These are phyloP conservation scores for Antheraea pernyi DNA, from an alignment of 1,140 invertebrate species.

Conservation along the genomic window DNA sequence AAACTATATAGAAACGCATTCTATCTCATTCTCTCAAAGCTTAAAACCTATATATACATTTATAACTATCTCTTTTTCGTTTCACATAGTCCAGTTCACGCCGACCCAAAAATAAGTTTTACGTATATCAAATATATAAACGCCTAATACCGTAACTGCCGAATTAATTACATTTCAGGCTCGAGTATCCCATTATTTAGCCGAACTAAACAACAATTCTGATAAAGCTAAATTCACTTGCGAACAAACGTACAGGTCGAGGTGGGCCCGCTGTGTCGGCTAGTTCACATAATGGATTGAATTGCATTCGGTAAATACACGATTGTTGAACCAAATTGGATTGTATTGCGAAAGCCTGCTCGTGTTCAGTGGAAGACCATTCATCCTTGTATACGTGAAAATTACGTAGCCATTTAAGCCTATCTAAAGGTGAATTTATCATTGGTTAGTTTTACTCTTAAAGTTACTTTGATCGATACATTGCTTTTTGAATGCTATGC, in stretches of 20 bases:
- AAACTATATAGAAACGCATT: too few relatives aligned
- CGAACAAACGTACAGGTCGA: neutral
- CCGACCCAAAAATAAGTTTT: too few relatives aligned
- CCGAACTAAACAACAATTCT: neutral
- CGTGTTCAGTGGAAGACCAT: neutral
- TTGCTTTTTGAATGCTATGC: too few relatives aligned
- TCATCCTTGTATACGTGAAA: neutral
- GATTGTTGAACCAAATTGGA: conserved; percentile 2
- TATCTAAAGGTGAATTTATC: too few relatives aligned
- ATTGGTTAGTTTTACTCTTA: too few relatives aligned
- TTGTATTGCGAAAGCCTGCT: neutral
- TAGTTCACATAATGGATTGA: conserved; percentile 1
- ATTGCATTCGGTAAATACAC: neutral
- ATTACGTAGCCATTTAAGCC: neutral
- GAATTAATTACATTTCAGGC: neutral
- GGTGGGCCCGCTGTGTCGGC: neutral
- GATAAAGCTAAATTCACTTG: neutral
- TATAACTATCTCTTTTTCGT: too few relatives aligned
- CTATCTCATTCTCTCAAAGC: too few relatives aligned
- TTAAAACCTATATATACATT: too few relatives aligned
- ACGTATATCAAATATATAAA: neutral
- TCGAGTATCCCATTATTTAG: neutral
- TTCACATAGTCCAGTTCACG: too few relatives aligned
- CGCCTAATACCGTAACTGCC: neutral
- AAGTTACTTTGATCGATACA: too few relatives aligned